Evolutionary conservation across 2,113 vertebrate species (phyloP).

Genomic region (Struthio camelus): DNA sequence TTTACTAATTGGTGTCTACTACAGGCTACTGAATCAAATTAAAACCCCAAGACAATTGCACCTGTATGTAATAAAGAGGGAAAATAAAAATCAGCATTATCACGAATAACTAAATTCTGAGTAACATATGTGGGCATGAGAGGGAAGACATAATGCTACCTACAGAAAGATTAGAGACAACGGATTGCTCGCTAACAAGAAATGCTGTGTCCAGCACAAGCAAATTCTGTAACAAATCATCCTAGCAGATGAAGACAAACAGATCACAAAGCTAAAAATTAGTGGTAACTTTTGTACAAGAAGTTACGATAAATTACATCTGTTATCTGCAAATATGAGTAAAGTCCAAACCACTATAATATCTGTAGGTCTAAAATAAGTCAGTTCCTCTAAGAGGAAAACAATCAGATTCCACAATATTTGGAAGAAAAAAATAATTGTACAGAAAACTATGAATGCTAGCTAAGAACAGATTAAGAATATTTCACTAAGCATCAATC

Average conservation of each 20-base stretch:
- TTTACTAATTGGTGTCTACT: neutral
- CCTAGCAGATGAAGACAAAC: neutral
- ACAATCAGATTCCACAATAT: neutral
- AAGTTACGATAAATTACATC: neutral
- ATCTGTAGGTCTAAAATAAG: neutral
- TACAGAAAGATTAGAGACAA: neutral
- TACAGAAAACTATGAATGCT: neutral
- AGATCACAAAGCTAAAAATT: neutral
- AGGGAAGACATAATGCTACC: neutral
- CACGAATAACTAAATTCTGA: neutral
- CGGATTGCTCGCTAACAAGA: neutral
- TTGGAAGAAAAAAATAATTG: neutral
- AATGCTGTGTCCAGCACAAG: neutral
- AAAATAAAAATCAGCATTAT: neutral
- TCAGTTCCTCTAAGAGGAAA: neutral
- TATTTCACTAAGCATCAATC: neutral
- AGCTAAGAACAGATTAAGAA: neutral
- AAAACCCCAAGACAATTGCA: neutral
- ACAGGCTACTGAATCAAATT: neutral
- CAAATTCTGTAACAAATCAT: neutral
- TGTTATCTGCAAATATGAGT: neutral
- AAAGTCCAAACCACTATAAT: neutral
- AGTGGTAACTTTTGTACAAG: neutral
- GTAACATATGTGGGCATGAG: neutral
- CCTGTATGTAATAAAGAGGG: neutral